Evolutionary conservation across 2,113 vertebrate genomes (phyloP), one percentile per base, ranked within the genome.

Genomic region (Butastur rufipennis): DNA sequence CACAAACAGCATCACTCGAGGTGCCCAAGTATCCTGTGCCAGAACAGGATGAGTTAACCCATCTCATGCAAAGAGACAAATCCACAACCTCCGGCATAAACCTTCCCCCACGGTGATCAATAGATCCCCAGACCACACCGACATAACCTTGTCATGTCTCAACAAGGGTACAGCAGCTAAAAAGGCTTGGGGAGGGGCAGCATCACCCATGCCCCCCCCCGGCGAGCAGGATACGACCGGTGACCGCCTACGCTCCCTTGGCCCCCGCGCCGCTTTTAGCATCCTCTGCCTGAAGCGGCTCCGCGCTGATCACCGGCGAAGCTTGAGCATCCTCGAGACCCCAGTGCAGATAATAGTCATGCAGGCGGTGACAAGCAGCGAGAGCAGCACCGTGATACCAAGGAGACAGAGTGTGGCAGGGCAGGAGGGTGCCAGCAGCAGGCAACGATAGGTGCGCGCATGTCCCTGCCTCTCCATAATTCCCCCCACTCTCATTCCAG

Each of bases 91-190:
- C 96, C 95, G 43, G 63, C 97, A 95, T 97, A 96, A 97, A 97
- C 98, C 97, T 98, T 97, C 96, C 97, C 96, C 94, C 79, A 88
- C 91, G 9, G 55, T 95, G 98, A 99, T 99, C 98, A 98, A 98
- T 98, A 98, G 97, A 98, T 98, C 97, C 97, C 98, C 97, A 98
- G 98, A 98, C 97, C 98, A 96, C 56, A 29, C 92, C 91, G 95
- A 98, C 98, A 97, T 98, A 98, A 99, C 98, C 98, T 99, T 98
- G 98, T 98, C 97, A 98, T 81, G 94, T 86, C 96, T 93, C 90
- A 92, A 95, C 98, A 98, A 98, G 98, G 98, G 95, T 98, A 98
- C 48, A 62, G 93, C 59, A 29, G 95, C 96, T 98, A 96, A 98
- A 98, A 98, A 98, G 93, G 95, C 87, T 25, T 31, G 16, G 71